Conservation (phyloP, 1,140 invertebrate genomes). For the Venturia canescens region DNA sequence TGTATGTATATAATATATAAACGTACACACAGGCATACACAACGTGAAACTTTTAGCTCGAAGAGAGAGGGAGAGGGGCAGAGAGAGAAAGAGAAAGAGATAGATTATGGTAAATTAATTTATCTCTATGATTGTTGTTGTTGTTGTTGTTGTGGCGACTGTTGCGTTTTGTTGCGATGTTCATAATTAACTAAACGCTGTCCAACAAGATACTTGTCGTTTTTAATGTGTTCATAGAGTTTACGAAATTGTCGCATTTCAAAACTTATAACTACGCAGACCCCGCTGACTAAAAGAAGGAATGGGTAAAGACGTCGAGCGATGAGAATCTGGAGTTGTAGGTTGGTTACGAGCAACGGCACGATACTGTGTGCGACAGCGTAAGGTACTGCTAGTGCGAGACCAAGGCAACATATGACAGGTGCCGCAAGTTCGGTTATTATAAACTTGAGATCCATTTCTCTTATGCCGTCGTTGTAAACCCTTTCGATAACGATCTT, state of each 20-base stretch:
- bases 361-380: conserved; percentile 89
- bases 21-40: background rate
- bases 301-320: conserved; percentile 95
- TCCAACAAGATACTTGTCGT: conserved; percentile 98
- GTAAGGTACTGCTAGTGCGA: conserved; percentile 94
- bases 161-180: conserved; percentile 82
- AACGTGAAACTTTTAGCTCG: background rate
- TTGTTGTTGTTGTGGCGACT: conserved; percentile 70
- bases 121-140: conserved; percentile 64
- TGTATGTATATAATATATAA: conserved; percentile 26
- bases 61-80: background rate
- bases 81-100: conserved; percentile 1
- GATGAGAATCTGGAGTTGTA: conserved; percentile 86
- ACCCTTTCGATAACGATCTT: conserved; percentile 94
- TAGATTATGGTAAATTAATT: conserved; percentile 62
- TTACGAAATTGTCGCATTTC: conserved; percentile 95
- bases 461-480: conserved; percentile 92
- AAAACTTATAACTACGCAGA: conserved; percentile 84
- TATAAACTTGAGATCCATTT: conserved; percentile 94
- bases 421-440: conserved; percentile 91
- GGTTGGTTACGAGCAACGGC: conserved; percentile 86
- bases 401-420: conserved; percentile 90
- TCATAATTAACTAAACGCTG: conserved; percentile 97
- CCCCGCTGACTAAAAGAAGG: conserved; percentile 84
- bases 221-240: conserved; percentile 98